Percentiles rank a stretch among this genome's conserved stretches.
Conservation (phyloP, 2,888 invertebrate species). For the Macroteleia sp. region DNA sequence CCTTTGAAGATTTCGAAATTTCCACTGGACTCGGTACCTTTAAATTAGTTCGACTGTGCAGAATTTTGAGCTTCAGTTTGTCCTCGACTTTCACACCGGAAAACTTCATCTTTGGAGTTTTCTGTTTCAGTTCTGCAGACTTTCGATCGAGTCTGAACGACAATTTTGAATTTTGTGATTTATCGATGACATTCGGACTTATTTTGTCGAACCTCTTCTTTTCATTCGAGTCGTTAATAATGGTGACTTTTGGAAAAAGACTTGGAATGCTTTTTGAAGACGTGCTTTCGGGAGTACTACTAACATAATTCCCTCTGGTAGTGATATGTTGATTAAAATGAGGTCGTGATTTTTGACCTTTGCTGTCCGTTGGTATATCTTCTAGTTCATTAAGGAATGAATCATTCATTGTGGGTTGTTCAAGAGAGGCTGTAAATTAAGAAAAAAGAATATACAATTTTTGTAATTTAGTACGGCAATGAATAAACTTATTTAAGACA, state of each 20-base stretch:
- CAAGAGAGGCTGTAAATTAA: too few relatives aligned
- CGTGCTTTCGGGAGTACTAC: slow-evolving; percentile 57
- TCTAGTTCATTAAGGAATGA: slow-evolving; percentile 50
- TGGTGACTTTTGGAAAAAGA: slow-evolving; percentile 24
- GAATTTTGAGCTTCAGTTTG: slow-evolving; percentile 52
- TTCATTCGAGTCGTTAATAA: neutral
- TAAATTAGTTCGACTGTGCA: slow-evolving; percentile 39
- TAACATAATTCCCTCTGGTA: slow-evolving; percentile 66
- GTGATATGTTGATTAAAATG: slow-evolving; percentile 73
- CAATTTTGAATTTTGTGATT: neutral
- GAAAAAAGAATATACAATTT: too few relatives aligned
- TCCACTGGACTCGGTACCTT: slow-evolving; percentile 57
- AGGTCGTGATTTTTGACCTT: neutral
- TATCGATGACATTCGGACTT: neutral
- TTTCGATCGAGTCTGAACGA: slow-evolving; percentile 3
- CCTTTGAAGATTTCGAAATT: slow-evolving; percentile 42
- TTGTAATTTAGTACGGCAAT: too few relatives aligned
- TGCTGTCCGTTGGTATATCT: slow-evolving; percentile 1
- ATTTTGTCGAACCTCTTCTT: neutral
- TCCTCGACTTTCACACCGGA: neutral
- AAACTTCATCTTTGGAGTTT: neutral
- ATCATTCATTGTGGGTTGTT: slow-evolving; percentile 48
- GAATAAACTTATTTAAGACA: too few relatives aligned
- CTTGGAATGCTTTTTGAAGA: slow-evolving; percentile 36
- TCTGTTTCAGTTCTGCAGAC: slow-evolving; percentile 16